A percentile compares a stretch with the other conserved stretches of the same genome.
Evolutionary conservation across 2,797 vertebrate species (phyloP).

Genomic region (Epinephelus awoara): DNA sequence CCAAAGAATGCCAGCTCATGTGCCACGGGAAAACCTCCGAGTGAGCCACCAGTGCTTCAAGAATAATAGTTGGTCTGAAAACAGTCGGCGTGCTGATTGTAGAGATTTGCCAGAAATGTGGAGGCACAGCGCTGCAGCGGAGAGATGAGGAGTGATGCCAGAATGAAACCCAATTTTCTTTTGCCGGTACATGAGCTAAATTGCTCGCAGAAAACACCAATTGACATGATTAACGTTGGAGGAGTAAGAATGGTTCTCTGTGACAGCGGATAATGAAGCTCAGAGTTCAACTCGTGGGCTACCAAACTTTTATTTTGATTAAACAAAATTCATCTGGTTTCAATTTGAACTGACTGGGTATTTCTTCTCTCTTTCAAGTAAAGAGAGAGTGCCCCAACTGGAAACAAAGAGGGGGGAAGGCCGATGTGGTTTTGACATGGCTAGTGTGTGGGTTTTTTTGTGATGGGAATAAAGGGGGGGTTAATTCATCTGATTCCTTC

Average conservation of each 20-base stretch:
- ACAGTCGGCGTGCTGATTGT: slow-evolving; percentile 49
- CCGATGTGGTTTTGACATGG: slow-evolving; percentile 3
- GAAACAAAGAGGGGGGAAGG: slow-evolving; percentile 65
- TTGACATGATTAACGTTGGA: slow-evolving; percentile 43
- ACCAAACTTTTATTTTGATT: slow-evolving; percentile 68
- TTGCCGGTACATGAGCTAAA: slow-evolving; percentile 57
- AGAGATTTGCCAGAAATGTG: slow-evolving; percentile 65
- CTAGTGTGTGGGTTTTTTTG: slow-evolving; percentile 36
- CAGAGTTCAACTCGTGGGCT: slow-evolving; percentile 41
- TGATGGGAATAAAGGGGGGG: slow-evolving; percentile 32
- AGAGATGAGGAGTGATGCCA: slow-evolving; percentile 51
- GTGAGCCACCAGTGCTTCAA: slow-evolving; percentile 50
- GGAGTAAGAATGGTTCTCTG: slow-evolving; percentile 36
- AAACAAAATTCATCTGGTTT: slow-evolving; percentile 75
- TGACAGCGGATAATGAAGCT: slow-evolving; percentile 47
- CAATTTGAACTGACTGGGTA: slow-evolving; percentile 62
- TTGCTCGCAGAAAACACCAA: slow-evolving; percentile 49
- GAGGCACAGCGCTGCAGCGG: slow-evolving; percentile 38
- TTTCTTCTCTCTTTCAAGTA: slow-evolving; percentile 51
- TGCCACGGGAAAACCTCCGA: slow-evolving; percentile 53
- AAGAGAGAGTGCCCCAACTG: slow-evolving; percentile 53
- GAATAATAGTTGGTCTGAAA: slow-evolving; percentile 60
- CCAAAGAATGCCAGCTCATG: slow-evolving; percentile 37
- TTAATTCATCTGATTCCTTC: slow-evolving; percentile 75
- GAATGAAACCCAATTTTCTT: slow-evolving; percentile 51